Evolutionary conservation across 2,113 vertebrate species (phyloP).

Genomic region (human): DNA sequence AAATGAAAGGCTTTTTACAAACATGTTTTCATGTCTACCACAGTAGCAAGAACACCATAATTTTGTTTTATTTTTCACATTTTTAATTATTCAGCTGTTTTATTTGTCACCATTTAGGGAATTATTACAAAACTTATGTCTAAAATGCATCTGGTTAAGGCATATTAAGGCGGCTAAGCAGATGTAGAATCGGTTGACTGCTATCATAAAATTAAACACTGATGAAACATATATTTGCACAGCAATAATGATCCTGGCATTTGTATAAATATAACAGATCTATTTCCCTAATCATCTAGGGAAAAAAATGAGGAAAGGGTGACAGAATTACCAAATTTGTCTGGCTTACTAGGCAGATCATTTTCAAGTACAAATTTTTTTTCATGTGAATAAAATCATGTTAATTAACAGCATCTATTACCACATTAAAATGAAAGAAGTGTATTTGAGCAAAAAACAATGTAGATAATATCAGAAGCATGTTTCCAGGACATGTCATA

Average conservation of each 20-base stretch:
- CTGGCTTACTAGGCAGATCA: conserved; percentile 39
- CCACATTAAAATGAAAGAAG: conserved; percentile 36
- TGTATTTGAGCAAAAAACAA: not conserved
- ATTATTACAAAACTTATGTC: conserved; percentile 72
- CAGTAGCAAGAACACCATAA: conserved; percentile 25
- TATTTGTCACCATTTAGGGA: conserved; percentile 65
- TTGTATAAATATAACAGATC: conserved; percentile 56
- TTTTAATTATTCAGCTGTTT: conserved; percentile 77
- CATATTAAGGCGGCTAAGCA: conserved; percentile 65
- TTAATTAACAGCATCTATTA: conserved; percentile 39
- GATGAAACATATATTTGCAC: conserved; percentile 64
- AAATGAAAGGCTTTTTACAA: conserved; percentile 8
- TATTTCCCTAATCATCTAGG: conserved; percentile 40
- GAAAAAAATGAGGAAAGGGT: not conserved
- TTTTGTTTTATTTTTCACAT: conserved; percentile 68
- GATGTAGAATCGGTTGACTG: conserved; percentile 54
- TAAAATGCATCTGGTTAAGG: conserved; percentile 67
- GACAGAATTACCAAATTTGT: not conserved
- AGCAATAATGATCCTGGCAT: conserved; percentile 12
- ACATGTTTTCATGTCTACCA: not conserved
- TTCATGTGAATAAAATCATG: conserved; percentile 40
- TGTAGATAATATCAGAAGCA: not conserved
- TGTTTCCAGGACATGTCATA: not conserved
- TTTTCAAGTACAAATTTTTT: conserved; percentile 31
- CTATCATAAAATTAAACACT: conserved; percentile 65